A percentile compares a stretch with the other conserved stretches of the same genome.
Conservation (phyloP, 2,888 invertebrate species). For the Melieria crassipennis region DNA sequence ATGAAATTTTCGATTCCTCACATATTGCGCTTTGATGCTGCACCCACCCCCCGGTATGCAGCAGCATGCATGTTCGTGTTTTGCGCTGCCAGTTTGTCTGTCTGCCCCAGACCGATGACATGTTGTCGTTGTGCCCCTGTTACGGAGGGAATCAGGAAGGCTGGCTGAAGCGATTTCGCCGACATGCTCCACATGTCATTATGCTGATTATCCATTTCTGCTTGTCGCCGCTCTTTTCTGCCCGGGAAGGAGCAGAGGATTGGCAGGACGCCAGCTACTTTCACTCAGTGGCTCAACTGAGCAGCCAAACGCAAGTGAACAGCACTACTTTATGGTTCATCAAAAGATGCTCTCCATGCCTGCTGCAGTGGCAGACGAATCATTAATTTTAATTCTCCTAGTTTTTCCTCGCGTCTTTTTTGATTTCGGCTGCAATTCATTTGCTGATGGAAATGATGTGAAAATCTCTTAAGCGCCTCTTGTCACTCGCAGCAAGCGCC, state of each 20-base stretch:
- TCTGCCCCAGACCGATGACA: conserved; percentile 18
- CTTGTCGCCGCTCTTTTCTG: not conserved
- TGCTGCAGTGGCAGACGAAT: conserved; percentile 23
- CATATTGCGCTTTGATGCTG: conserved; percentile 34
- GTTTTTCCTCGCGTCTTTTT: too few species aligned
- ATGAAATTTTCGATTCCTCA: conserved; percentile 41
- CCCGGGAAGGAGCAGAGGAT: not conserved
- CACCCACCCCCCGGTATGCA: not conserved
- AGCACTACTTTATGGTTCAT: too few species aligned
- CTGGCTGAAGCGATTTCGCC: not conserved
- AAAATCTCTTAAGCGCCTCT: conserved; percentile 63
- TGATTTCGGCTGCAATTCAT: conserved; percentile 1
- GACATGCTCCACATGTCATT: conserved; percentile 32
- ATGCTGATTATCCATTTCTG: conserved; percentile 33
- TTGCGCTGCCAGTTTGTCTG: conserved; percentile 11
- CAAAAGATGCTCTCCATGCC: too few species aligned
- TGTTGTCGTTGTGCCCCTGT: conserved; percentile 6
- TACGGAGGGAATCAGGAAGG: too few species aligned
- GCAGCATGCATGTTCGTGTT: conserved; percentile 16
- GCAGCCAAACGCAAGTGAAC: too few species aligned
- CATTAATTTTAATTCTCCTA: conserved; percentile 59
- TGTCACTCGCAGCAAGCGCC: conserved; percentile 26
- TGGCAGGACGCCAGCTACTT: not conserved
- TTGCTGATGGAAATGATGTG: conserved; percentile 53
- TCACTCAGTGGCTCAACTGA: conserved; percentile 27